Evolutionary conservation across 1,140 invertebrate genomes (phyloP).

Genomic region (Oryctes rhinoceros): DNA sequence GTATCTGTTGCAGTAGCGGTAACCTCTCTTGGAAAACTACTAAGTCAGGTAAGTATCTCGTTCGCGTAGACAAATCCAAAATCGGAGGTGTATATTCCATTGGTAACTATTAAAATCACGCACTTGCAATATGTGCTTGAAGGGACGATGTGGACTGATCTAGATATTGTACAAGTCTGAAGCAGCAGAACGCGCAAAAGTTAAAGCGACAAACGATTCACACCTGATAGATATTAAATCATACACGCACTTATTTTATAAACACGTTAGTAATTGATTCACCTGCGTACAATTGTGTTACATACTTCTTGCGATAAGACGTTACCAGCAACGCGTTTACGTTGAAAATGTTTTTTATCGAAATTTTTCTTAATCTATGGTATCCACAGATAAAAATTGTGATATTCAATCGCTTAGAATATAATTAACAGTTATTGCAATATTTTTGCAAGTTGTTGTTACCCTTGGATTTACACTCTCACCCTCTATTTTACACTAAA

Average conservation of each 20-base stretch:
- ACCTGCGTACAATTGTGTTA: slow-evolving; percentile 25
- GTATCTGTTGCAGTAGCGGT: neutral
- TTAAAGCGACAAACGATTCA: slow-evolving; percentile 22
- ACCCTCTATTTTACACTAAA: too few species aligned
- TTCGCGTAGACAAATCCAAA: slow-evolving; percentile 36
- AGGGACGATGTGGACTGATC: neutral
- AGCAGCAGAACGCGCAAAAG: neutral
- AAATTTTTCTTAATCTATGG: neutral
- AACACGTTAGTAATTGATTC: slow-evolving; percentile 34
- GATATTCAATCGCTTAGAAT: too few species aligned
- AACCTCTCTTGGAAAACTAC: neutral
- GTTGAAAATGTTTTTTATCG: neutral
- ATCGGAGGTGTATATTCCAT: slow-evolving; percentile 39
- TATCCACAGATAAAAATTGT: too few species aligned
- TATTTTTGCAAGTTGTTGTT: too few species aligned
- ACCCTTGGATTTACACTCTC: too few species aligned
- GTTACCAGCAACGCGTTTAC: slow-evolving; percentile 18
- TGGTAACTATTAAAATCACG: neutral
- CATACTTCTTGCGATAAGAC: slow-evolving; percentile 31
- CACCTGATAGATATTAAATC: slow-evolving; percentile 29
- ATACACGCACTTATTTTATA: slow-evolving; percentile 10
- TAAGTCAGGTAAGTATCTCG: neutral
- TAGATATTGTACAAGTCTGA: neutral
- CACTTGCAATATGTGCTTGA: neutral
- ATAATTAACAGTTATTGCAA: neutral